phyloP scores from a whole-genome alignment of 30 jellyfish, hydroid and myxozoan species.

The Sanderia malayensis region DNA sequence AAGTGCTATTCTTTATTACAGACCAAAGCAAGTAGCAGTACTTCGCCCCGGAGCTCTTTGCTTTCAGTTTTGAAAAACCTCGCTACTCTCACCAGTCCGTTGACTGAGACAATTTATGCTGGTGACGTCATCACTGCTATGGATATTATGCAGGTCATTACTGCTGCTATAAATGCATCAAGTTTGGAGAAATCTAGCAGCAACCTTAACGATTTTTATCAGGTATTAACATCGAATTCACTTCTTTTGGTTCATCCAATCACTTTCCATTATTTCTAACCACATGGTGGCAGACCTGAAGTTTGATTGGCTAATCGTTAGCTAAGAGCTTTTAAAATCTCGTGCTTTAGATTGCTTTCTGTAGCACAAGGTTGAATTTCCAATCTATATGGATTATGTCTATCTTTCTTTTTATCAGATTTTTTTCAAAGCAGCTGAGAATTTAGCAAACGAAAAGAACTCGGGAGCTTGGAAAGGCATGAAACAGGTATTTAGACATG shows the following conservation, averaged over 20 bases:
- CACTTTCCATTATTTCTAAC: too few relatives aligned
- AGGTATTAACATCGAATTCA: too few relatives aligned
- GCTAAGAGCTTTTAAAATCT: too few relatives aligned
- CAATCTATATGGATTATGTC: too few relatives aligned
- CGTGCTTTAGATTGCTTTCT: too few relatives aligned
- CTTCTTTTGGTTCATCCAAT: too few relatives aligned
- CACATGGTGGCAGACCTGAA: too few relatives aligned
- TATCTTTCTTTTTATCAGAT: slow-evolving; percentile 21
- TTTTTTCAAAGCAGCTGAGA: slow-evolving; percentile 15
- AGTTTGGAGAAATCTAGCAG: not conserved
- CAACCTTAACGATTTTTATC: slow-evolving; percentile 17
- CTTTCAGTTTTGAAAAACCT: slow-evolving; percentile 17
- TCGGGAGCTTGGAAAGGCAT: slow-evolving; percentile 79
- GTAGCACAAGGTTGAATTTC: too few relatives aligned
- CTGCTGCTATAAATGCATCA: slow-evolving; percentile 11
- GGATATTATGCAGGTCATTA: slow-evolving; percentile 18
- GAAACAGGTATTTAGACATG: slow-evolving; percentile 47
- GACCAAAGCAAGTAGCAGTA: not conserved
- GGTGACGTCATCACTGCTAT: slow-evolving; percentile 69
- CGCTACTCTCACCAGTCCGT: slow-evolving; percentile 35
- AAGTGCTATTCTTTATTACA: too few relatives aligned
- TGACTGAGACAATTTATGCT: slow-evolving; percentile 57
- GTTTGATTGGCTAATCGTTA: too few relatives aligned
- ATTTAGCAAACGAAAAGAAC: slow-evolving; percentile 30
- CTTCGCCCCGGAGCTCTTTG: slow-evolving; percentile 2